Percentiles rank a stretch among this genome's conserved stretches.
Evolutionary conservation across 1,140 invertebrate genomes (phyloP).

Genomic region (Aphelenchoides avenae): DNA sequence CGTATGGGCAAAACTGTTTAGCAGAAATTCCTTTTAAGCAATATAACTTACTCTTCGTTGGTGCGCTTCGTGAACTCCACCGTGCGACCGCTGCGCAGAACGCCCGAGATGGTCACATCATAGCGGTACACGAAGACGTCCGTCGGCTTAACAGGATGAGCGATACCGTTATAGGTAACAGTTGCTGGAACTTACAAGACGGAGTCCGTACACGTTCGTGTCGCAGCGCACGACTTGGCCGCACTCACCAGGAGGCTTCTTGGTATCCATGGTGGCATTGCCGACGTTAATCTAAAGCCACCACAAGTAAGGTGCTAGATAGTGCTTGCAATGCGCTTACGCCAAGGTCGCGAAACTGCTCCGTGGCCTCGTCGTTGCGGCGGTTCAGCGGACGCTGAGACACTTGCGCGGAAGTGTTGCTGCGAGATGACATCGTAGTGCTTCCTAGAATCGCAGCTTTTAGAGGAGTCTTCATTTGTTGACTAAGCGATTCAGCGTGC

Average conservation of each 20-base stretch:
- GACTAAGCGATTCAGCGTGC: too few species aligned
- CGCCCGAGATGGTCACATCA: constrained; percentile 15
- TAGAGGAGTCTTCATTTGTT: too few species aligned
- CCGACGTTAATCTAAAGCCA: constrained; percentile 20
- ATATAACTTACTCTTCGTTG: constrained; percentile 16
- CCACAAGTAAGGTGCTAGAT: too few species aligned
- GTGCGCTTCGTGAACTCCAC: constrained; percentile 21
- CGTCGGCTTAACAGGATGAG: not conserved
- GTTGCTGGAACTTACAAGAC: constrained; percentile 5
- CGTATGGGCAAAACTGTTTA: not conserved
- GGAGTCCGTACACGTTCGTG: constrained; percentile 14
- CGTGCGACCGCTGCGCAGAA: not conserved
- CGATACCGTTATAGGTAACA: not conserved
- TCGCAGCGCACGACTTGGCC: not conserved
- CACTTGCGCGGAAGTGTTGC: too few species aligned
- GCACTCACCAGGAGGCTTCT: not conserved
- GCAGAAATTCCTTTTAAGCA: not conserved
- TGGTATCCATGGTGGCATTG: constrained; percentile 10
- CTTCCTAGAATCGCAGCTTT: too few species aligned
- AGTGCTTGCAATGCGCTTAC: too few species aligned
- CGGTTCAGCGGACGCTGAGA: too few species aligned
- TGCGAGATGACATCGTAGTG: too few species aligned
- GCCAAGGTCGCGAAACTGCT: too few species aligned
- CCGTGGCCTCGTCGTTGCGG: too few species aligned
- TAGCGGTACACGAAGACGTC: constrained; percentile 14